Base-by-base conservation (phyloP, 2,888 invertebrate species). In the Clivina fossor region DNA sequence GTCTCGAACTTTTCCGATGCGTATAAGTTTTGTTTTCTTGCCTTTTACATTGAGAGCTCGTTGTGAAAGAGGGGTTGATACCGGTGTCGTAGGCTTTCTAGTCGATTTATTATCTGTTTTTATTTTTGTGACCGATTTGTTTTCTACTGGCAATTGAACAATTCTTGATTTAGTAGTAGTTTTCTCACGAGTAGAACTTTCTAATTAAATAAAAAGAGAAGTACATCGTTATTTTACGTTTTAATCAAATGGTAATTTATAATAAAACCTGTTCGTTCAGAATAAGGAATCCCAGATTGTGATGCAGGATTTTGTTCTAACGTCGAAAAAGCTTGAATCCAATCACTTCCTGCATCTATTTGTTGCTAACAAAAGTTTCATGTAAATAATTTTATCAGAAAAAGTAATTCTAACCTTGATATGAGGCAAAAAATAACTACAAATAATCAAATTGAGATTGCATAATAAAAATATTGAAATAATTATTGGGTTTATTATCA, bases 21-120 rank as follows among this genome's bases (percentile, higher is more conserved):
- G 44, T 28, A 53, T 44, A 8, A 53, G 28, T 44, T 53, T 53
- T 3, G 53, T 53, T 4, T 35, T 44, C 16, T 44, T 53, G 2
- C 53, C 53, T 15, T 35, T 44, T n/a, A 53, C 33, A 11, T 20
- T 44, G 2, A 53, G 13, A 9, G 53, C 44, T 18, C 53, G 43
- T 19, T 41, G 11, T n/a, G n/a, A 13, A 4, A 11, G 26, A 3
- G 38, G 15, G 7, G 33, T 33, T 33, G 33, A n/a, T n/a, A n/a
- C n/a, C 1, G 18, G 38, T 3, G 38, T 3, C n/a, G 18, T 2
- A 8, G 16, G 4, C 26, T 7, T 24, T 24, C 26, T 9, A 24
- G 4, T 24, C 4, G 9, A 24, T 24, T 24, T 9, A 24, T 24
- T 24, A 7, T 7, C 26, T 9, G 5, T 24, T 24, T 24, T 24